Evolutionary conservation across 2,888 invertebrate genomes (phyloP).

Genomic region (Cosmopolites sordidus): DNA sequence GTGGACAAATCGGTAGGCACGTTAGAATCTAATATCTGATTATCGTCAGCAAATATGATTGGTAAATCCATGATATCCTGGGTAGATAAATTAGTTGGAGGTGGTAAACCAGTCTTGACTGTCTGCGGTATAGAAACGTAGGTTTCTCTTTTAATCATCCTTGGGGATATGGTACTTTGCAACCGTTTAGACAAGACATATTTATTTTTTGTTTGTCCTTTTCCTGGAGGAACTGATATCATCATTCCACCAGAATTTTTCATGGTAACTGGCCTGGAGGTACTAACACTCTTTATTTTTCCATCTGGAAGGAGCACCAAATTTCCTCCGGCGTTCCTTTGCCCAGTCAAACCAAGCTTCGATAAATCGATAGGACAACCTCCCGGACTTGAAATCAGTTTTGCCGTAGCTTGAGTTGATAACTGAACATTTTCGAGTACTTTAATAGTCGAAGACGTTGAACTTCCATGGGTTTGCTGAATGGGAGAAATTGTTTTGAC

Average conservation of each 20-base stretch:
- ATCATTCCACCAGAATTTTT: constrained; percentile 19
- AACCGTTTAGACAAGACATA: constrained; percentile 3
- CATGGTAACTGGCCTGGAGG: constrained; percentile 25
- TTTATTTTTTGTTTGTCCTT: constrained; percentile 10
- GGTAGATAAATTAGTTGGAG: constrained; percentile 50
- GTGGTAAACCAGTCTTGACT: constrained; percentile 35
- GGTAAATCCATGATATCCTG: constrained; percentile 62
- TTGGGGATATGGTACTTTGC: constrained; percentile 7
- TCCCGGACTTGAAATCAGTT: constrained; percentile 36
- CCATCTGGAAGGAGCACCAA: constrained; percentile 45
- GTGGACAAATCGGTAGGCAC: constrained; percentile 25
- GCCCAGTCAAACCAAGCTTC: constrained; percentile 38
- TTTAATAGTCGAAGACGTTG: constrained; percentile 20
- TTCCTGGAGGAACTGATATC: constrained; percentile 9
- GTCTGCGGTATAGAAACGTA: constrained; percentile 20
- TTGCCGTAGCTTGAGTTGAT: constrained; percentile 34
- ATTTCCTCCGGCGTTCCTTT: constrained; percentile 37
- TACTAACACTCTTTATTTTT: constrained; percentile 37
- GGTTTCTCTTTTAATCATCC: constrained; percentile 6
- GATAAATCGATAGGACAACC: constrained; percentile 42
- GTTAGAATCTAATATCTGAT: constrained; percentile 40
- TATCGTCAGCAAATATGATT: constrained; percentile 62
- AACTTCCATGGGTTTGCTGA: neutral
- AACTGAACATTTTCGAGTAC: constrained; percentile 46
- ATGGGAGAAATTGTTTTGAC: neutral